Evolutionary conservation across 2,797 vertebrate genomes (phyloP).

Genomic region (Gobio occitaniae): DNA sequence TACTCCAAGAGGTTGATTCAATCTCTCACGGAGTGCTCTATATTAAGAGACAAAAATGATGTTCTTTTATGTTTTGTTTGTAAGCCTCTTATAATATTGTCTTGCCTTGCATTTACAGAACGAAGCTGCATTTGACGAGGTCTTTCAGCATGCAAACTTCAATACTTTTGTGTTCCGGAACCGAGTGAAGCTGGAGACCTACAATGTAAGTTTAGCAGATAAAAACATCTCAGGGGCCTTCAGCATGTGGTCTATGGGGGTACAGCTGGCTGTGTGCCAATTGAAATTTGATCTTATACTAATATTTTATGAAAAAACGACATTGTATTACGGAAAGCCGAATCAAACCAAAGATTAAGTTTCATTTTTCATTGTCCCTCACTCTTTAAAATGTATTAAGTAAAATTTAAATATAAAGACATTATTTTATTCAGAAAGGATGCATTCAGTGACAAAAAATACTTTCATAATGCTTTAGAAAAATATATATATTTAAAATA

Average conservation of each 20-base stretch:
- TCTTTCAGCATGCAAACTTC: constrained; percentile 95
- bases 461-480: not conserved
- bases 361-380: not conserved
- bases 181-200: constrained; percentile 94
- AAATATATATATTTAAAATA: not conserved
- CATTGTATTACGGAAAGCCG: not conserved
- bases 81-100: constrained; percentile 21
- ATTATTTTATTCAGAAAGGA: not conserved
- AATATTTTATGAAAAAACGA: not conserved
- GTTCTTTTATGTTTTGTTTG: not conserved
- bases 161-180: constrained; percentile 88
- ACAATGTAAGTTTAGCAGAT: constrained; percentile 87
- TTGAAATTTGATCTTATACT: not conserved
- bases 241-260: not conserved
- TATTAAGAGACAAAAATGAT: constrained; percentile 5
- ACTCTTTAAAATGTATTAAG: not conserved
- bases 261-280: not conserved
- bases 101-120: constrained; percentile 80
- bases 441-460: not conserved
- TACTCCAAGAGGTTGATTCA: constrained; percentile 9
- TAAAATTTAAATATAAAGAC: not conserved
- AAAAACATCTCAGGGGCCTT: not conserved
- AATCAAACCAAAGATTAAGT: not conserved
- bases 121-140: constrained; percentile 90
- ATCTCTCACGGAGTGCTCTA: not conserved